Percentiles rank a stretch among this genome's conserved stretches.
Evolutionary conservation across 2,888 invertebrate species (phyloP).

Genomic region (Blomia tropicalis): DNA sequence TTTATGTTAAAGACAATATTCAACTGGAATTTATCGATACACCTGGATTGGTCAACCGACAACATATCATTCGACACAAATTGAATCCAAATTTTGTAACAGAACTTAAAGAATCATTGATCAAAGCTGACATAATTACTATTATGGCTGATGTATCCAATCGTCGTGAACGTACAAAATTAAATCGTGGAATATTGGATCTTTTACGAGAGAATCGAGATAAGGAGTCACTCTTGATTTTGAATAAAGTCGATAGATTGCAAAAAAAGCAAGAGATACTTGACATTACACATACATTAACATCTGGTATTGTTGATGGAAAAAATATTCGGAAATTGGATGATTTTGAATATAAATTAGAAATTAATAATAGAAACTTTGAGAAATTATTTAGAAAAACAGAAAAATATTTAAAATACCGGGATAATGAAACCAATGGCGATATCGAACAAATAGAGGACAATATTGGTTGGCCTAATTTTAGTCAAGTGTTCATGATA

Average conservation of each 20-base stretch:
- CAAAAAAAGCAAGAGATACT: conserved; percentile 51
- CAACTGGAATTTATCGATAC: conserved; percentile 81
- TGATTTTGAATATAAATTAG: background rate
- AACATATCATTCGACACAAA: conserved; percentile 46
- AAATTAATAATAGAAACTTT: conserved; percentile 14
- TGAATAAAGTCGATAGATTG: conserved; percentile 59
- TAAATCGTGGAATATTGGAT: conserved; percentile 53
- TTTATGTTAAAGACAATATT: conserved; percentile 54
- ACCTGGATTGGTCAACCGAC: conserved; percentile 62
- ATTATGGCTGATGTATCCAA: conserved; percentile 71
- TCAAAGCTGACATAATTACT: conserved; percentile 58
- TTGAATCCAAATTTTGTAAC: conserved; percentile 40
- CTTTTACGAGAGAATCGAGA: conserved; percentile 47
- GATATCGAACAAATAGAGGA: conserved; percentile 27
- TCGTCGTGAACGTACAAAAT: conserved; percentile 46
- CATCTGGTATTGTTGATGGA: conserved; percentile 41
- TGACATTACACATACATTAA: conserved; percentile 51
- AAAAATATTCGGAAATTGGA: conserved; percentile 24
- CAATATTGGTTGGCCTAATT: conserved; percentile 51
- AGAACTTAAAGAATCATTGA: conserved; percentile 43
- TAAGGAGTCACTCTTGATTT: conserved; percentile 50
- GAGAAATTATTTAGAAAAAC: conserved; percentile 25
- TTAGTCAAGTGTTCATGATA: conserved; percentile 75
- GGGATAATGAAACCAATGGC: background rate
- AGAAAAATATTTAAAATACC: conserved; percentile 17